Evolutionary conservation across 2,113 vertebrate genomes (phyloP), one percentile per base, ranked within the genome.

Genomic region (Empidonax traillii): DNA sequence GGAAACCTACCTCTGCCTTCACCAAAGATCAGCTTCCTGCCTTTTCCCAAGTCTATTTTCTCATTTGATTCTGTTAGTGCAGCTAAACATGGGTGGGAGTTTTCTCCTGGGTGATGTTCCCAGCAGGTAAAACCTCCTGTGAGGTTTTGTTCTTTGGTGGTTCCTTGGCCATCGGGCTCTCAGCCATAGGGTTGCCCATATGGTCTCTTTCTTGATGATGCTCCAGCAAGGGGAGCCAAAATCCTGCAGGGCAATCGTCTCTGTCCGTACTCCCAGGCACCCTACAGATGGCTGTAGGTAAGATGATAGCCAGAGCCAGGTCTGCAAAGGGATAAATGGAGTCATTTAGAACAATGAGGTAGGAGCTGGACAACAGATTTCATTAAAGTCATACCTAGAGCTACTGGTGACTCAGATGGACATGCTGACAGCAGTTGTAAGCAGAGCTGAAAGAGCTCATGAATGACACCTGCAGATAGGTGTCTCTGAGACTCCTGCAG

Each of bases 351-450:
- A 77, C 39, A 46, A 9, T 18, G 35, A 78, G 17, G 24, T 14
- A 53, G 68, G 44, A 96, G 35, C 1, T 68, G 81, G 49, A 68
- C n/a, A 73, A 47, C 2, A 37, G 44, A 10, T 68, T 89, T 89
- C 74, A 58, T 47, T 62, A 33, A 71, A 76, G 53, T 51, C 68
- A 1, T n/a, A 14, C 23, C 39, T 74, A 51, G 68, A 95, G 35
- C 61, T 69, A 11, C 37, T 59, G 51, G 39, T 0, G 1, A 23
- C n/a, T 78, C 49, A 19, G 52, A 56, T 69, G 52, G 61, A 33
- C 3, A 2, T 69, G 33, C 43, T 4, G 5, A 25, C 56, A 78
- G 43, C 0, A 0, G 37, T n/a, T 67, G 39, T 21, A 44, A 43
- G 46, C 30, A 35, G 46, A 59, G 43, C 47, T 67, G 61, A 31